Conservation (phyloP, 2,888 invertebrate species). For the Ernsta delagoae region DNA sequence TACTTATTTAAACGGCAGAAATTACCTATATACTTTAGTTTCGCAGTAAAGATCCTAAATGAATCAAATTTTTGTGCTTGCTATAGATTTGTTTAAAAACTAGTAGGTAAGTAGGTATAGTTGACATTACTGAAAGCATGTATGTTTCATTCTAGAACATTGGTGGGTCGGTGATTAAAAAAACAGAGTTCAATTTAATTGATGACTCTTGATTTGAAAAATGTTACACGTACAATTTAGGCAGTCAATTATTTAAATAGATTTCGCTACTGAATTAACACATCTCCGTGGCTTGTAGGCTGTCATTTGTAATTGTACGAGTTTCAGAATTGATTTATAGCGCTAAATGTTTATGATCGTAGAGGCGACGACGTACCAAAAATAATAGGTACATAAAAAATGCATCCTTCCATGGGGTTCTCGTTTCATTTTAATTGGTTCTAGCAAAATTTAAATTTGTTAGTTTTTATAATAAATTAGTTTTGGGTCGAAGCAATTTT, state of each 20-base stretch:
- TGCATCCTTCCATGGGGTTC: not conserved
- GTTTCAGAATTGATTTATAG: slow-evolving; percentile 32
- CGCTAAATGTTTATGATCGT: slow-evolving; percentile 4
- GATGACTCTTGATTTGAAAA: slow-evolving; percentile 32
- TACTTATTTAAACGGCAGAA: too few species aligned
- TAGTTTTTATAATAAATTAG: too few species aligned
- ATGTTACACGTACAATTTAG: slow-evolving; percentile 27
- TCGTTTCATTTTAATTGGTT: not conserved
- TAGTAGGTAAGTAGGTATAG: not conserved
- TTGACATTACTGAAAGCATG: not conserved
- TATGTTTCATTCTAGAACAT: not conserved
- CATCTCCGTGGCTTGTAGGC: slow-evolving; percentile 34
- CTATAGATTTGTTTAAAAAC: too few species aligned
- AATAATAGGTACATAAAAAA: too few species aligned
- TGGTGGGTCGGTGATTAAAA: slow-evolving; percentile 3
- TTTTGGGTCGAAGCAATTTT: too few species aligned
- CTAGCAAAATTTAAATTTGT: not conserved
- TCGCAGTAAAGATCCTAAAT: too few species aligned
- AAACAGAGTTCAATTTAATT: slow-evolving; percentile 25
- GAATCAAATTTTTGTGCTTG: too few species aligned
- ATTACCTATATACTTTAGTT: too few species aligned
- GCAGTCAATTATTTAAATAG: slow-evolving; percentile 34
- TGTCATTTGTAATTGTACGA: slow-evolving; percentile 37
- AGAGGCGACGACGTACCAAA: too few species aligned
- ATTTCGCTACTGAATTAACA: slow-evolving; percentile 37